Conservation (phyloP, 2,113 vertebrate species). For the Lophochroa leadbeateri region DNA sequence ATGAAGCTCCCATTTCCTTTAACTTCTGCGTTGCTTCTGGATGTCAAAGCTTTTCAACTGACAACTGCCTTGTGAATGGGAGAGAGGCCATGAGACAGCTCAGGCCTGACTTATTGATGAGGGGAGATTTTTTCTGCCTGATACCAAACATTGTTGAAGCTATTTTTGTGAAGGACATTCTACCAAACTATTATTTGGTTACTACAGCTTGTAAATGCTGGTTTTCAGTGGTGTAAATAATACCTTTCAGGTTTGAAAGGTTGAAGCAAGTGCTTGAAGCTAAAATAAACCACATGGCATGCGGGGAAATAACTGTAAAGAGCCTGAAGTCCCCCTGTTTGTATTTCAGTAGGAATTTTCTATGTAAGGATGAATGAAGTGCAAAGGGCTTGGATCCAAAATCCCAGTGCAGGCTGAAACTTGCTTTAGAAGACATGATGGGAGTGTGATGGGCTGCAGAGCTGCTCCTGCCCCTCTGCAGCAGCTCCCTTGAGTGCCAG, state of each 20-base stretch:
- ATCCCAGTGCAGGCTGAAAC: not conserved
- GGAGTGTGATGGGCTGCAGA: not conserved
- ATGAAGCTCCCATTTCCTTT: not conserved
- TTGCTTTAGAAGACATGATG: not conserved
- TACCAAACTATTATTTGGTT: not conserved
- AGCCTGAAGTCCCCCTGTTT: not conserved
- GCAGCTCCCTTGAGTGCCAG: not conserved
- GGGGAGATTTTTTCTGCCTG: not conserved
- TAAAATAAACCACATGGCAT: not conserved
- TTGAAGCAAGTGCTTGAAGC: not conserved
- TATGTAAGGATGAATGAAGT: not conserved
- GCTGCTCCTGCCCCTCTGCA: not conserved
- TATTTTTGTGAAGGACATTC: not conserved
- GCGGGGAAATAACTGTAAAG: accelerated
- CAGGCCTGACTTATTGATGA: not conserved
- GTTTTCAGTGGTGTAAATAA: not conserved
- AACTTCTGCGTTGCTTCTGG: not conserved
- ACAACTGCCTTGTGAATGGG: not conserved
- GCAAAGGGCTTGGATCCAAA: not conserved
- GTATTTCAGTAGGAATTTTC: not conserved
- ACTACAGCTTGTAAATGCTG: not conserved
- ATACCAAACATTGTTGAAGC: not conserved
- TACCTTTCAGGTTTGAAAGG: not conserved
- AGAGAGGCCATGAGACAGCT: not conserved
- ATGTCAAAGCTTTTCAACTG: not conserved